These are phyloP conservation scores for Crocallis elinguaria DNA, from an alignment of 2,888 invertebrate species.

Conservation along the genomic window DNA sequence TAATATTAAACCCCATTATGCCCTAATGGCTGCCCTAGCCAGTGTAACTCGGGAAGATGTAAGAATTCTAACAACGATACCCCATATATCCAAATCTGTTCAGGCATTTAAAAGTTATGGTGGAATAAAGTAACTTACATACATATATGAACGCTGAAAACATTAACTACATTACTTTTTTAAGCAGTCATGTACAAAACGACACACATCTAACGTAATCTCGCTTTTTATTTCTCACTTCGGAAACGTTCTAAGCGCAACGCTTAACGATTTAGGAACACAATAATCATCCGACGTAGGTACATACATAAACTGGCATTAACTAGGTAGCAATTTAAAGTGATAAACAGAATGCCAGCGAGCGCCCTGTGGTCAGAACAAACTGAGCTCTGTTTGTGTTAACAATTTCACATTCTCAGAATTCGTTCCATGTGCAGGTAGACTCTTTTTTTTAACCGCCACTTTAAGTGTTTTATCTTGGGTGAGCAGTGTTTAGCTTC, in stretches of 20 bases:
- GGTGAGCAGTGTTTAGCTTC: slow-evolving; percentile 27
- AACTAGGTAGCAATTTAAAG: slow-evolving; percentile 55
- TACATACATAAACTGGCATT: slow-evolving; percentile 40
- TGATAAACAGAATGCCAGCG: slow-evolving; percentile 50
- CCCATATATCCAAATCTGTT: too few species aligned
- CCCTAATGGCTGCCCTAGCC: too few species aligned
- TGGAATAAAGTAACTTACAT: too few species aligned
- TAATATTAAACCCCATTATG: too few species aligned
- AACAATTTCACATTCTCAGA: slow-evolving; percentile 77
- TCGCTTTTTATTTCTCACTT: too few species aligned
- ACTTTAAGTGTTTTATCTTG: slow-evolving; percentile 46
- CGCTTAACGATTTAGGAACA: slow-evolving; percentile 31
- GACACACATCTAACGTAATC: too few species aligned
- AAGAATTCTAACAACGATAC: too few species aligned
- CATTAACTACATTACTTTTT: too few species aligned
- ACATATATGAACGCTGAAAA: too few species aligned
- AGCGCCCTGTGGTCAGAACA: slow-evolving; percentile 50
- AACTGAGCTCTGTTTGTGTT: slow-evolving; percentile 69
- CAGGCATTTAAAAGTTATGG: too few species aligned
- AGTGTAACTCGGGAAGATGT: too few species aligned
- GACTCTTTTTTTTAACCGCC: slow-evolving; percentile 57
- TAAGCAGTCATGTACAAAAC: too few species aligned
- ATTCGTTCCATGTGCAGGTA: slow-evolving; percentile 70
- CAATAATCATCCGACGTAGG: slow-evolving; percentile 22
- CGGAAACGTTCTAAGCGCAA: slow-evolving; percentile 2